These are phyloP conservation scores for Clepsis dumicolana DNA, from an alignment of 2,888 invertebrate genomes.

Conservation along the genomic window DNA sequence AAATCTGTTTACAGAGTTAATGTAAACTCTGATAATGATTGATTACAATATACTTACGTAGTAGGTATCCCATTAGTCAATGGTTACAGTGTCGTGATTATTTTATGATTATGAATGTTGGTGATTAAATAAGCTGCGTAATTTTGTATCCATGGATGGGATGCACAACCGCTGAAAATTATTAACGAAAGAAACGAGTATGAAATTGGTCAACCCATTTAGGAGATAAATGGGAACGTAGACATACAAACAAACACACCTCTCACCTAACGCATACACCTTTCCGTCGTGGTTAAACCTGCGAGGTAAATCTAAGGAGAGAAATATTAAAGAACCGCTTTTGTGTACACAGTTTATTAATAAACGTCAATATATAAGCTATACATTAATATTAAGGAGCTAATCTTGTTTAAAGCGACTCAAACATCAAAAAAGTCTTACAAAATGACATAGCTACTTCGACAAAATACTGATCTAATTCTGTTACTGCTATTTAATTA, in stretches of 20 bases:
- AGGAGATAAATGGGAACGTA: too few species aligned
- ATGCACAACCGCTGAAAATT: too few species aligned
- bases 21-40: neutral
- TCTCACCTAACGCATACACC: too few species aligned
- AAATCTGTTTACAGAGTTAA: neutral
- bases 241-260: too few species aligned
- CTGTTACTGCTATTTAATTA: conserved; percentile 30
- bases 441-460: conserved; percentile 30
- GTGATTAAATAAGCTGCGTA: too few species aligned
- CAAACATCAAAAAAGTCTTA: conserved; percentile 40
- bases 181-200: too few species aligned
- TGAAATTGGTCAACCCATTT: too few species aligned
- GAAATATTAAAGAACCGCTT: conserved; percentile 25
- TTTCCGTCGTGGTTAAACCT: too few species aligned
- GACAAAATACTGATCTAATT: conserved; percentile 29
- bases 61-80: too few species aligned
- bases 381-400: conserved; percentile 60
- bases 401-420: conserved; percentile 38
- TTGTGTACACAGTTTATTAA: conserved; percentile 59
- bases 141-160: too few species aligned
- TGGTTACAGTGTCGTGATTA: neutral
- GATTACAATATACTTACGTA: too few species aligned
- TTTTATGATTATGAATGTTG: neutral
- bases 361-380: conserved; percentile 54
- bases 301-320: neutral